A percentile compares a stretch with the other conserved stretches of the same genome.
Evolutionary conservation across 2,113 vertebrate genomes (phyloP).

Genomic region (Sinocyclocheilus rhinocerous): DNA sequence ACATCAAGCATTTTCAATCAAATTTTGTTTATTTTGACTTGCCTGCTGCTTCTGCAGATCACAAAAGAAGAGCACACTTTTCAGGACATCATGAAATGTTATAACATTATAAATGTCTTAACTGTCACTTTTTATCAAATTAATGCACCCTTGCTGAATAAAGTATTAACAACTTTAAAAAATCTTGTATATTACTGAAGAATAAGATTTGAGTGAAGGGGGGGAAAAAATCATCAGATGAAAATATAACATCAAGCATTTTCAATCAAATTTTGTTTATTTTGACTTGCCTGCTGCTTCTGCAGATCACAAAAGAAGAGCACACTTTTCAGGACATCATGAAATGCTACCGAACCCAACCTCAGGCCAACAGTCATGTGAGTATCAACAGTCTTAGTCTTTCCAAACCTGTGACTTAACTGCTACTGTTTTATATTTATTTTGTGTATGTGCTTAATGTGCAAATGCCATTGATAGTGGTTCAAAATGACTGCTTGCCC

Average conservation of each 20-base stretch:
- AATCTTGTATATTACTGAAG: no score
- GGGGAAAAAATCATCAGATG: no score
- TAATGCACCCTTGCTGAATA: background rate
- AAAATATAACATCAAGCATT: background rate
- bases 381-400: constrained; percentile 65
- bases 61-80: constrained; percentile 93
- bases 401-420: background rate
- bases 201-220: no score
- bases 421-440: background rate
- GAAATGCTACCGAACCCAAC: constrained; percentile 97
- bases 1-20: background rate
- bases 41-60: constrained; percentile 74
- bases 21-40: background rate
- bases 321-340: constrained; percentile 97
- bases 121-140: no score
- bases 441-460: no score
- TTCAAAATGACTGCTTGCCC: background rate
- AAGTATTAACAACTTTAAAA: background rate
- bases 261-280: background rate
- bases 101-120: no score
- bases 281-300: background rate
- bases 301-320: constrained; percentile 92
- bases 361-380: constrained; percentile 94
- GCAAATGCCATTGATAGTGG: background rate
- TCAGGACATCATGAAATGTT: constrained; percentile 99